These are phyloP conservation scores for Eospalax fontanierii DNA, from an alignment of 2,797 vertebrate genomes.

Conservation along the genomic window DNA sequence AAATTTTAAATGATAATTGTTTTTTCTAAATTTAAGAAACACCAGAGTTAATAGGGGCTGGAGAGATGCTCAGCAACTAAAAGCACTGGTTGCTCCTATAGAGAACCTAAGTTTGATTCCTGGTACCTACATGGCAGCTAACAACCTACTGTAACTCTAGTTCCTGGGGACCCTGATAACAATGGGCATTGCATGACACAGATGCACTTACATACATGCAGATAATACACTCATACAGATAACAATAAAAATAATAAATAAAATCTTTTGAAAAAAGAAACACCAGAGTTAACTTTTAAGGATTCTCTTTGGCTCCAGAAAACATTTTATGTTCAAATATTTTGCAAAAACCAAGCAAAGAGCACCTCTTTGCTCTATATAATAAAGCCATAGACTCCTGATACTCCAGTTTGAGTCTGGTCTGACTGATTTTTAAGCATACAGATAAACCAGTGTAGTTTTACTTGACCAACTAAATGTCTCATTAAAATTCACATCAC, in stretches of 20 bases:
- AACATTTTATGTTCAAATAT: not conserved
- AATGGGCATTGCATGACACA: too few species aligned
- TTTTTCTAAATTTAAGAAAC: conserved; percentile 1
- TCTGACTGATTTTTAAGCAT: not conserved
- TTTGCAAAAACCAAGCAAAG: not conserved
- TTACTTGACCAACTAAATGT: not conserved
- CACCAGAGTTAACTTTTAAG: not conserved
- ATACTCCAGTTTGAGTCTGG: not conserved
- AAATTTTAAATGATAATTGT: not conserved
- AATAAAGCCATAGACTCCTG: not conserved
- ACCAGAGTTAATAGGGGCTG: not conserved
- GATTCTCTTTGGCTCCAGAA: not conserved
- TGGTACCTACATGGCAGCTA: too few species aligned
- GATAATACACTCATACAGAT: too few species aligned
- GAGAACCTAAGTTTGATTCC: too few species aligned
- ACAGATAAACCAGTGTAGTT: not conserved
- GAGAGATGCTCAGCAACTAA: too few species aligned
- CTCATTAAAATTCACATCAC: conserved; percentile 53
- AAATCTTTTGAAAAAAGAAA: too few species aligned
- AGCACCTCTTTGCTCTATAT: not conserved
- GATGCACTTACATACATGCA: too few species aligned
- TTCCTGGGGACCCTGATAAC: too few species aligned
- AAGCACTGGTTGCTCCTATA: too few species aligned
- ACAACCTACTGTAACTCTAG: too few species aligned
- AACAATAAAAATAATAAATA: too few species aligned